Evolutionary conservation across 2,113 vertebrate species (phyloP), one percentile per base, ranked within the genome.

Genomic region (Crotophaga sulcirostris): DNA sequence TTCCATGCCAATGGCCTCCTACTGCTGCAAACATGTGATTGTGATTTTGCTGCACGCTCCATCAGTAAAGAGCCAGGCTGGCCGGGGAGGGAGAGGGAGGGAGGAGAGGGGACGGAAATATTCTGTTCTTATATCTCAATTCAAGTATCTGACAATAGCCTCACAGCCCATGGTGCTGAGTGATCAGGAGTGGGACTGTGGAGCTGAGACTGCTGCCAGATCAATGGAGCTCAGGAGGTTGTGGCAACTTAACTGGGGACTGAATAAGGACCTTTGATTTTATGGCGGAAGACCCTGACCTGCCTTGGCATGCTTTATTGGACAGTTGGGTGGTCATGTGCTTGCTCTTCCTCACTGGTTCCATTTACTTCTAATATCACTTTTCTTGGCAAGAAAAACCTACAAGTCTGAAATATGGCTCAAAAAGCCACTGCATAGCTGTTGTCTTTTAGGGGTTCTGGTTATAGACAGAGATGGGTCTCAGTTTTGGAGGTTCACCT

Each of bases 31-130:
- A 96, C 94, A 96, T 96, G 92, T 96, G 94, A 97, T 97, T 96
- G 86, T 96, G 96, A 96, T 97, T 97, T 96, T 97, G 87, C 90
- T 96, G 94, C 96, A 96, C 88, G 92, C 94, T 95, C 94, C 93
- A 69, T 66, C 93, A 86, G 94, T 93, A 82, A 56, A 96, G 68
- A 96, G 92, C 90, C 92, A 93, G 96, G 85, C 93, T 94, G 93
- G 92, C 80, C 20, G 0, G 75, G 94, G 85, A 96, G 69, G 66
- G 86, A 86, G 55, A 44, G 75, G 51, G 79, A 95, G 87, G 87
- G 90, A 92, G 79, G 79, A 92, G 88, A 94, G 83, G 79, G 80
- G 91, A 84, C 2, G 24, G 95, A 94, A 96, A 96, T 95, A 95
- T 42, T 96, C 85, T 64, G 64, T 75, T 94, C 79, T 94, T 92